Percentiles rank a stretch among this genome's conserved stretches.
phyloP scores from a whole-genome alignment of 2,113 vertebrate species.

The Phaethornis superciliosus region DNA sequence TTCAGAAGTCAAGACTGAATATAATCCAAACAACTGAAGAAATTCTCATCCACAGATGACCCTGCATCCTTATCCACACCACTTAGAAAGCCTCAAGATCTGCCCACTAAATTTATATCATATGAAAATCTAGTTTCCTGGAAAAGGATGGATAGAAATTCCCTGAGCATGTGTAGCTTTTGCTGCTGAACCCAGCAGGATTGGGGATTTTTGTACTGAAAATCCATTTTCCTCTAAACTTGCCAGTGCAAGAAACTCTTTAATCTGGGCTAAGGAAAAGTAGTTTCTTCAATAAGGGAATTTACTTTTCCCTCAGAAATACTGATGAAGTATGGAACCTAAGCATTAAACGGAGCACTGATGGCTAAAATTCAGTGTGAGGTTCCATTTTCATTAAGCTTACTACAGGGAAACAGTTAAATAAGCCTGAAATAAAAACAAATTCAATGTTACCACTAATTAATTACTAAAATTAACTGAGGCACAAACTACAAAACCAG shows the following conservation, averaged over 20 bases:
- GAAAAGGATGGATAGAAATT: neutral
- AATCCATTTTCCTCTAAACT: neutral
- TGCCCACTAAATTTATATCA: no score
- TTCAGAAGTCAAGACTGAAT: neutral
- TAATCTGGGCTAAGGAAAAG: neutral
- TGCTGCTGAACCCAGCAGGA: neutral
- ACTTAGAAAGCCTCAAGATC: neutral
- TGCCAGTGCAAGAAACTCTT: neutral
- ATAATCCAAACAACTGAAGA: neutral
- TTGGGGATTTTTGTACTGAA: neutral
- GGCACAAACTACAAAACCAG: neutral
- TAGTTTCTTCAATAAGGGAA: neutral
- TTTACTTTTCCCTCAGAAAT: neutral
- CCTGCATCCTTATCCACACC: neutral
- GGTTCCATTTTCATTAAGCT: neutral
- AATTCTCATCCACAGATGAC: neutral
- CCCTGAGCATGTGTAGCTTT: rapidly evolving
- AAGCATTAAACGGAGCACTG: neutral
- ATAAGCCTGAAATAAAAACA: conserved; percentile 16
- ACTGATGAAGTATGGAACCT: neutral
- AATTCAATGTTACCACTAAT: neutral
- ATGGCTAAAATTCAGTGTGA: neutral
- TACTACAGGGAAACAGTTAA: conserved; percentile 4
- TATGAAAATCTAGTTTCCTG: neutral
- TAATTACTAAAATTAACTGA: conserved; percentile 31